Evolutionary conservation across 2,797 vertebrate species (phyloP).

Genomic region (Vipera ursinii): DNA sequence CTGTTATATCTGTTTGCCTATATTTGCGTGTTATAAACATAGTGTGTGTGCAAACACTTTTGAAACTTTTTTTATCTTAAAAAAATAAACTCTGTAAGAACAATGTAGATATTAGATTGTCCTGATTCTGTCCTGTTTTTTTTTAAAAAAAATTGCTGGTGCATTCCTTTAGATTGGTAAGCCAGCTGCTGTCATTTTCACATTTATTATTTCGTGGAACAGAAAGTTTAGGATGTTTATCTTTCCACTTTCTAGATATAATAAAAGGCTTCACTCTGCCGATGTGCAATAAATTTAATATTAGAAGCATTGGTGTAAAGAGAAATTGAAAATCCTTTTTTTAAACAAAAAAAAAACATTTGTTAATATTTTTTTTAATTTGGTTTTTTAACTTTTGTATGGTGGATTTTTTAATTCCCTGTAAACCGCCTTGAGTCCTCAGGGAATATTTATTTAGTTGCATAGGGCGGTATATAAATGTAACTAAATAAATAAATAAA

Average conservation of each 20-base stretch:
- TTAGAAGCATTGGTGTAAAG: not conserved
- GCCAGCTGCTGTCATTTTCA: slow-evolving; percentile 44
- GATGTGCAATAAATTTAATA: slow-evolving; percentile 26
- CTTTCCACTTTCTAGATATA: slow-evolving; percentile 32
- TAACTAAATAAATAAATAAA: no score
- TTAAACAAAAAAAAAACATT: slow-evolving; percentile 36
- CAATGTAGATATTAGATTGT: slow-evolving; percentile 1
- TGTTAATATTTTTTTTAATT: slow-evolving; percentile 46
- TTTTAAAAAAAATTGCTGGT: not conserved
- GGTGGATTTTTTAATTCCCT: no score
- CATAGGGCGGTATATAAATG: no score
- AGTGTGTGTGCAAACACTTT: not conserved
- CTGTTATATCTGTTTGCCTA: not conserved
- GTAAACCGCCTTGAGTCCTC: no score
- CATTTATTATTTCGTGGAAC: slow-evolving; percentile 22
- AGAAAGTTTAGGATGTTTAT: slow-evolving; percentile 46
- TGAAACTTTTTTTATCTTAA: slow-evolving; percentile 44
- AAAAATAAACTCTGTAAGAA: slow-evolving; percentile 32
- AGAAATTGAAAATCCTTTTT: not conserved
- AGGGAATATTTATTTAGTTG: no score
- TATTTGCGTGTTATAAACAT: slow-evolving; percentile 14
- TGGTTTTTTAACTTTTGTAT: no score
- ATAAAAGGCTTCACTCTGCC: slow-evolving; percentile 19
- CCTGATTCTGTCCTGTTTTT: slow-evolving; percentile 38
- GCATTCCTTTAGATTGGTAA: slow-evolving; percentile 31